Evolutionary conservation across 23 tunicate genomes (phyloP).

Genomic region (Ciona savignyi): DNA sequence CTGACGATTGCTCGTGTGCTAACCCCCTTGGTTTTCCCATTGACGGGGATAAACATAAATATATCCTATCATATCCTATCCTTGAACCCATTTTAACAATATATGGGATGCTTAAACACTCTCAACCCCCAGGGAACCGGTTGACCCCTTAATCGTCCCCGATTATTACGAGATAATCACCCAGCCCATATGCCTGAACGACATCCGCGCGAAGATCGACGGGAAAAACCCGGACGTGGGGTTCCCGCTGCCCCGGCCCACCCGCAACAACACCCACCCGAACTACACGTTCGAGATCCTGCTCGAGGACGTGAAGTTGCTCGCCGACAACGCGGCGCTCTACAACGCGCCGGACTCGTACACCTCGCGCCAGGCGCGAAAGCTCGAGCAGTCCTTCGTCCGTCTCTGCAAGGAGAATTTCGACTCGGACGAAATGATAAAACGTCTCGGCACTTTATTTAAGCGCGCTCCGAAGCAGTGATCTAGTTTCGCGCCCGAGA

Average conservation of each 20-base stretch:
- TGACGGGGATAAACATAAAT: too few species aligned
- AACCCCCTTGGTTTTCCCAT: too few species aligned
- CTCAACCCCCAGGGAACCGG: constrained; percentile 9
- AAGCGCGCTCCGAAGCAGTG: too few species aligned
- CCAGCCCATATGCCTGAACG: constrained; percentile 15
- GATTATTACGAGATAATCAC: constrained; percentile 31
- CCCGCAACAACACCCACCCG: background rate
- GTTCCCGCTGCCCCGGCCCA: background rate
- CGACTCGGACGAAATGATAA: too few species aligned
- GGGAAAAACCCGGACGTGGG: background rate
- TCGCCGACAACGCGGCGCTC: constrained; percentile 40
- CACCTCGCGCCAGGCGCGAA: constrained; percentile 25
- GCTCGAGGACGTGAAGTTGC: constrained; percentile 31
- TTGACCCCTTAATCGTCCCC: constrained; percentile 18
- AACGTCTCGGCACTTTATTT: too few species aligned
- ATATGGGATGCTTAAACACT: background rate
- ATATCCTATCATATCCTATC: too few species aligned
- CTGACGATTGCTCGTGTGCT: too few species aligned
- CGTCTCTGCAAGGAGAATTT: constrained; percentile 28
- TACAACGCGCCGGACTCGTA: constrained; percentile 49
- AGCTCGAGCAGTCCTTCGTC: constrained; percentile 32
- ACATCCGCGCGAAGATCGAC: constrained; percentile 17
- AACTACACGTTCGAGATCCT: background rate
- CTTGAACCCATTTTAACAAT: too few species aligned
- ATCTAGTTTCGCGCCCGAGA: too few species aligned